Evolutionary conservation across 2,888 invertebrate genomes (phyloP).

Genomic region (Acleris cristana): DNA sequence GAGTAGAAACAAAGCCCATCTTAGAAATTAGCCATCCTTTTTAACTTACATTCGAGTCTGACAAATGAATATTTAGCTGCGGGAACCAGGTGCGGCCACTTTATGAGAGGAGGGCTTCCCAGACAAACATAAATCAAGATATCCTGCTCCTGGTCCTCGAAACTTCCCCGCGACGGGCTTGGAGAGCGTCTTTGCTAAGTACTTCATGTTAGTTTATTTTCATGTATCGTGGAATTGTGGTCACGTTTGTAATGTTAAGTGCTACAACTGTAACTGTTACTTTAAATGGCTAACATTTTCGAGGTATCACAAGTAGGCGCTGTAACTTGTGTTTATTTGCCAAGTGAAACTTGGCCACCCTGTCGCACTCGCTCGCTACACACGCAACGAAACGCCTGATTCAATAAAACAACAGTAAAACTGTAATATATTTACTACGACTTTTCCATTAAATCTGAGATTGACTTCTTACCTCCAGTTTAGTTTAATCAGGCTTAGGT

Average conservation of each 20-base stretch:
- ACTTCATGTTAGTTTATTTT: conserved; percentile 28
- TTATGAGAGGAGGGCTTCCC: conserved; percentile 54
- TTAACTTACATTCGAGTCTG: conserved; percentile 72
- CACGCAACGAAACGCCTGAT: no score
- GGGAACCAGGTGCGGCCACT: conserved; percentile 66
- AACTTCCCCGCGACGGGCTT: conserved; percentile 41
- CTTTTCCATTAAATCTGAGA: no score
- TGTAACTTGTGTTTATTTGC: no score
- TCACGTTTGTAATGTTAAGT: not conserved
- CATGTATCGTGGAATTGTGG: conserved; percentile 5
- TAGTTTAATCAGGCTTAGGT: no score
- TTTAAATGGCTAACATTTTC: no score
- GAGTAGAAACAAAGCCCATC: conserved; percentile 63
- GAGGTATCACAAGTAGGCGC: no score
- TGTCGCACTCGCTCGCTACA: no score
- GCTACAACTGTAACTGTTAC: no score
- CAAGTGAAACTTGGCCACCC: no score
- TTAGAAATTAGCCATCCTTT: conserved; percentile 80
- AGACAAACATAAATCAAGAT: conserved; percentile 66
- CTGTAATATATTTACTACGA: no score
- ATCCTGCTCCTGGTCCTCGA: conserved; percentile 48
- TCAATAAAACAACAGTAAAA: no score
- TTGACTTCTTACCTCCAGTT: no score
- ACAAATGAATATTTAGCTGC: conserved; percentile 77
- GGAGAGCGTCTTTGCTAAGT: conserved; percentile 27